Base-by-base conservation (phyloP, 2,888 invertebrate species). In the Chymomyza procnemis region DNA sequence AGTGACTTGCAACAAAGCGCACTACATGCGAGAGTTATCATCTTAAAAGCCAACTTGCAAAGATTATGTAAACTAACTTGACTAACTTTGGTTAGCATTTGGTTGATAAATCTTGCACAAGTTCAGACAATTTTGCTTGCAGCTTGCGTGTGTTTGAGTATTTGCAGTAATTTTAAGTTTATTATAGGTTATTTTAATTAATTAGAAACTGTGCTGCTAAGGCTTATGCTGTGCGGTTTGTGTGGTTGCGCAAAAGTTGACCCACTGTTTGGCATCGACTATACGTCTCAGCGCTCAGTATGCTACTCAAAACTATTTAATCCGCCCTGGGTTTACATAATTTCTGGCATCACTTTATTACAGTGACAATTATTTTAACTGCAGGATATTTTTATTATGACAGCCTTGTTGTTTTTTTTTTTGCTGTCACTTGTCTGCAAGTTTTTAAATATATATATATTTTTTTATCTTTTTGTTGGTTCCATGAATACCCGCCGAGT, bases 331-430 rank as follows among this genome's bases (percentile, higher is more conserved):
- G 66, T 56, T 70, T 71, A 61, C 73, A 77, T 85, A 85, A 85
- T 87, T 83, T 82, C 74, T 69, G 73, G 76, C 76, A 85, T 83
- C 80, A 78, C 83, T 82, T 87, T 82, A 85, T 87, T 85, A 83
- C 86, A 78, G 87, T 83, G 82, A 83, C 82, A 83, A 83, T 83
- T 87, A 83, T 83, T 83, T 83, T 71, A 83, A 87, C 87, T 85
- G 87, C 87, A 76, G 83, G 84, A 74, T 72, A 87, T 85, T 82
- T 82, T 82, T 87, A 87, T 82, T 73, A 76, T 85, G 80, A 80
- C 78, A 78, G 80, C 77, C 79, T 66, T 71, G 76, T 78, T 70
- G 67, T 63, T 64, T 73, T 76, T 69, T 72, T 57, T 57, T 9
- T 18, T 64, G 63, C 61, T 57, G 64, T 66, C 72, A 63, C 50